phyloP scores from a whole-genome alignment of 2,888 invertebrate species.

The Lycocerus yunnanus region DNA sequence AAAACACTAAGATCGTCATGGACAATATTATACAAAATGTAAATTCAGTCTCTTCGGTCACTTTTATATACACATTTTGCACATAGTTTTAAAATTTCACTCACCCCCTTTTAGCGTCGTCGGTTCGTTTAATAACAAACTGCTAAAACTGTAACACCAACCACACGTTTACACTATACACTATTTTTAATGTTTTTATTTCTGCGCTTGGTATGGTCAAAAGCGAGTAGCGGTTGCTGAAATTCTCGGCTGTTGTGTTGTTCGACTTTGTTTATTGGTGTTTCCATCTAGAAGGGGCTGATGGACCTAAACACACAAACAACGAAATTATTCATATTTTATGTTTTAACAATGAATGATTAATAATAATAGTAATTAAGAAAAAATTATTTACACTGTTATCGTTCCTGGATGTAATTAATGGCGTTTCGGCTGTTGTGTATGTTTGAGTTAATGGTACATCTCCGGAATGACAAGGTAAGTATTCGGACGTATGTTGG shows the following conservation, averaged over 20 bases:
- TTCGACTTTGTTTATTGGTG: constrained; percentile 47
- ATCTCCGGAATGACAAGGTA: constrained; percentile 48
- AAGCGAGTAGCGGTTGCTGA: constrained; percentile 56
- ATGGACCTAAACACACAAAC: constrained; percentile 42
- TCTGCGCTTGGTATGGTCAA: constrained; percentile 52
- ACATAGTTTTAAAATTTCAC: neutral
- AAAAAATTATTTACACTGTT: constrained; percentile 43
- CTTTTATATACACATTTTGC: neutral
- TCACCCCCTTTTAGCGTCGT: neutral
- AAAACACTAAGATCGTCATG: neutral
- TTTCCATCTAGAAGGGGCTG: constrained; percentile 52
- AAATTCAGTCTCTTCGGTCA: neutral
- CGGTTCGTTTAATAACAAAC: neutral
- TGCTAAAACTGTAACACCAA: neutral
- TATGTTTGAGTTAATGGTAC: constrained; percentile 46
- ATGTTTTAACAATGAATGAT: neutral
- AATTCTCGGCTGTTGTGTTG: constrained; percentile 51
- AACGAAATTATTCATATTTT: neutral
- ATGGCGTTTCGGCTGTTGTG: constrained; percentile 51
- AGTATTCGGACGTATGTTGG: constrained; percentile 50
- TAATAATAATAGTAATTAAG: neutral
- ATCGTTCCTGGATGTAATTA: constrained; percentile 48
- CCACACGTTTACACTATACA: neutral
- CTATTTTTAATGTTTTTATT: constrained; percentile 2
- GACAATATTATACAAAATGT: neutral